Percentiles rank a stretch among this genome's conserved stretches.
Evolutionary conservation across 2,888 invertebrate species (phyloP).

Genomic region (Tachina fera): DNA sequence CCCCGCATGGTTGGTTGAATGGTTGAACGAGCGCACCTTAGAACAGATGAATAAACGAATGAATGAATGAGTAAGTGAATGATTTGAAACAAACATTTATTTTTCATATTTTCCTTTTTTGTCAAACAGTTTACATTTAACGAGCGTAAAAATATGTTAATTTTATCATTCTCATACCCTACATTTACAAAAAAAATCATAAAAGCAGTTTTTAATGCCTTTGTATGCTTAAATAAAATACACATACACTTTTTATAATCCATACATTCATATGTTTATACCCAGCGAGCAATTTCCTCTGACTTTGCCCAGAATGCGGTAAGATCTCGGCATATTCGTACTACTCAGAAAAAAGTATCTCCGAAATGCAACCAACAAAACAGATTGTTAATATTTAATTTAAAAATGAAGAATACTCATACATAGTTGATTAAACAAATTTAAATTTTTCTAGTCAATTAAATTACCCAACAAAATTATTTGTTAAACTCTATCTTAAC

Average conservation of each 20-base stretch:
- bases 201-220: constrained; percentile 37
- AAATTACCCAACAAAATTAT: no score
- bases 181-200: constrained; percentile 23
- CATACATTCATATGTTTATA: neutral
- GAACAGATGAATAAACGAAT: constrained; percentile 17
- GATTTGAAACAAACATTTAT: constrained; percentile 69
- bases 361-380: no score
- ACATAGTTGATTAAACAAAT: no score
- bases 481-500: no score
- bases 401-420: no score
- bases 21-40: constrained; percentile 43
- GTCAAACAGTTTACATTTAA: constrained; percentile 67
- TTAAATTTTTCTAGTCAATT: no score
- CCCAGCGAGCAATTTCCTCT: neutral
- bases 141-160: constrained; percentile 70
- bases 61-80: constrained; percentile 51
- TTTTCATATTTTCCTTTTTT: constrained; percentile 66
- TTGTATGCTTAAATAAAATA: constrained; percentile 25
- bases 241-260: constrained; percentile 9
- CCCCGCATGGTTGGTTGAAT: constrained; percentile 62
- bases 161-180: constrained; percentile 63
- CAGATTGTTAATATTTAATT: no score
- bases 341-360: no score
- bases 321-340: no score
- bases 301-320: neutral